Percentiles rank a stretch among this genome's conserved stretches.
These are phyloP conservation scores for Enteromius mattozi DNA, from an alignment of 2,797 vertebrate species.

Conservation along the genomic window DNA sequence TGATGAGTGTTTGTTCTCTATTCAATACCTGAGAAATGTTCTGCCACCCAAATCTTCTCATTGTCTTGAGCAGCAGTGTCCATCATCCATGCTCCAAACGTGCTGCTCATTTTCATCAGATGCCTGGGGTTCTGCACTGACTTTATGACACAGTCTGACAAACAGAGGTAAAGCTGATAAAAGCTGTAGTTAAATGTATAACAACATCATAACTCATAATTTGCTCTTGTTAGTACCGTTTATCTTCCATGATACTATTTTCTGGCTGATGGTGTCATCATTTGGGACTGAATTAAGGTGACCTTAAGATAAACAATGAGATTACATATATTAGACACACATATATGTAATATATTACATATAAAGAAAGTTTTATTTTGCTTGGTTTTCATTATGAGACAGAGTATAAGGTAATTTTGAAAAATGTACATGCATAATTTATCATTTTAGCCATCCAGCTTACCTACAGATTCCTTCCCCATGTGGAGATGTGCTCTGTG, in stretches of 20 bases:
- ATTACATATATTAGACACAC: background rate
- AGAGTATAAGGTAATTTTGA: background rate
- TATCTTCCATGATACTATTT: constrained; percentile 73
- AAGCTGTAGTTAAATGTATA: background rate
- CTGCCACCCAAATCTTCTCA: constrained; percentile 91
- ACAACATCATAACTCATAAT: background rate
- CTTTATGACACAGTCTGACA: constrained; percentile 84
- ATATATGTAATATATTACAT: too few relatives aligned
- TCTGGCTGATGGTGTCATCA: constrained; percentile 78
- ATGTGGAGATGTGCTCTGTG: constrained; percentile 76
- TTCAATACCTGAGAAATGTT: constrained; percentile 90
- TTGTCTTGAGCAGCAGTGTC: constrained; percentile 83
- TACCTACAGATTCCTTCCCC: constrained; percentile 74
- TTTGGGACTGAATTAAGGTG: constrained; percentile 78
- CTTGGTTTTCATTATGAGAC: background rate
- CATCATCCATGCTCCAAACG: constrained; percentile 92
- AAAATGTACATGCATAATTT: background rate
- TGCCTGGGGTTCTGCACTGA: constrained; percentile 86
- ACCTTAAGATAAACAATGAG: constrained; percentile 61
- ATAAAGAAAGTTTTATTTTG: too few relatives aligned
- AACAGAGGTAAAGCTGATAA: background rate
- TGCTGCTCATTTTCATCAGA: constrained; percentile 83
- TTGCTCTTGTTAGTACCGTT: constrained; percentile 24
- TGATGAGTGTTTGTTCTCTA: background rate
- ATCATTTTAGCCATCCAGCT: constrained; percentile 50